Evolutionary conservation across 2,888 invertebrate genomes (phyloP).

Genomic region (Hyposoter dolosus): DNA sequence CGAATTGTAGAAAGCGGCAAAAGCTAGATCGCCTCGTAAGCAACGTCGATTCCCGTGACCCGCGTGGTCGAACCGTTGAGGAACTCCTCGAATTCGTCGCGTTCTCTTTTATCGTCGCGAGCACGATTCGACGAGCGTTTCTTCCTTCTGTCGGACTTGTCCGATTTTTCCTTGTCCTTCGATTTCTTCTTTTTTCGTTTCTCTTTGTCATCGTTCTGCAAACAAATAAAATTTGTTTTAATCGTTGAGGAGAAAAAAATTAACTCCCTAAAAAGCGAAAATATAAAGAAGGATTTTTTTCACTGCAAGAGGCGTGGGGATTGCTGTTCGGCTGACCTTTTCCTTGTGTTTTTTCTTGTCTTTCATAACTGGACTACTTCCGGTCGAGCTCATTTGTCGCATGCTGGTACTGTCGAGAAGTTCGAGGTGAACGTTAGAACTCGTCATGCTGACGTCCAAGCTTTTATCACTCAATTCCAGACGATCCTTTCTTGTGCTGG

Average conservation of each 20-base stretch:
- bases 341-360: conserved; percentile 83
- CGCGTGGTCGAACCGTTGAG: conserved; percentile 86
- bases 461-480: conserved; percentile 81
- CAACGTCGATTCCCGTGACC: conserved; percentile 85
- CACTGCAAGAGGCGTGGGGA: background rate
- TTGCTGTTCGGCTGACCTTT: conserved; percentile 74
- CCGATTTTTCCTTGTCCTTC: conserved; percentile 85
- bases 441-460: conserved; percentile 85
- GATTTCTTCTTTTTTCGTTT: conserved; percentile 86
- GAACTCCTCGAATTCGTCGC: conserved; percentile 88
- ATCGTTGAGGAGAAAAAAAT: background rate
- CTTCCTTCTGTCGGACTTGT: conserved; percentile 84
- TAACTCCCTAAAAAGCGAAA: background rate
- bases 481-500: conserved; percentile 85
- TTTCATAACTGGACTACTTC: conserved; percentile 82
- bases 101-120: conserved; percentile 83
- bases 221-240: conserved; percentile 19
- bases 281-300: background rate
- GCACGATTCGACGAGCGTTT: conserved; percentile 83
- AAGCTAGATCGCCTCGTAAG: conserved; percentile 87
- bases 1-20: background rate
- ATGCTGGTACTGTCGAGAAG: conserved; percentile 82
- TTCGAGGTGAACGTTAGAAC: conserved; percentile 86
- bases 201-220: conserved; percentile 86
- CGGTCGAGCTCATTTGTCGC: conserved; percentile 80